A percentile compares a stretch with the other conserved stretches of the same genome.
Conservation (phyloP, 64 coral and sea anemone species). For the Pachyseris speciosa region DNA sequence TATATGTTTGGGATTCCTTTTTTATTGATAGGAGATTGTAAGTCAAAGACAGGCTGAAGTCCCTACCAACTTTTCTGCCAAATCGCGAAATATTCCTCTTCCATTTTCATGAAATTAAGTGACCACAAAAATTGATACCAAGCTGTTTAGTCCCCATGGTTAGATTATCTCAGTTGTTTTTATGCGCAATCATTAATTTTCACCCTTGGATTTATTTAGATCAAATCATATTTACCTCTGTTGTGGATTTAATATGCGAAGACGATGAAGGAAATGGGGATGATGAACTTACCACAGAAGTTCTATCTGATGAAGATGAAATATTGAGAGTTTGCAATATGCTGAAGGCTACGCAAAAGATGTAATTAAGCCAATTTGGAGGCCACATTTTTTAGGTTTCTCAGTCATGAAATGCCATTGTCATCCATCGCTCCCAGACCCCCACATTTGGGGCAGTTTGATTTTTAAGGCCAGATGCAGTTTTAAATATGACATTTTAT, state of each 20-base stretch:
- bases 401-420: neutral
- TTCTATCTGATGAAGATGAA: slow-evolving; percentile 70
- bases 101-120: too few species aligned
- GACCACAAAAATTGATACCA: too few species aligned
- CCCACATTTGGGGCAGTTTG: too few species aligned
- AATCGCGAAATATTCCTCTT: too few species aligned
- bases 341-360: neutral
- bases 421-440: slow-evolving; percentile 7
- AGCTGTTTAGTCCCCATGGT: too few species aligned
- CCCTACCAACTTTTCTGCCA: too few species aligned
- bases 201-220: slow-evolving; percentile 17
- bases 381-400: neutral
- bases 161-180: neutral
- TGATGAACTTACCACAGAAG: slow-evolving; percentile 62
- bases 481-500: too few species aligned
- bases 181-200: neutral
- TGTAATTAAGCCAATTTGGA: neutral
- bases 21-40: too few species aligned
- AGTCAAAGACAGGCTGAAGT: too few species aligned
- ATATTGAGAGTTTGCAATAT: slow-evolving; percentile 64
- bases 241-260: slow-evolving; percentile 56
- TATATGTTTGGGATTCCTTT: too few species aligned
- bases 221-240: slow-evolving; percentile 55
- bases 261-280: slow-evolving; percentile 65
- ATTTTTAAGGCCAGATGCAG: too few species aligned